phyloP scores from a whole-genome alignment of 2,113 vertebrate species.

The Tyto alba region DNA sequence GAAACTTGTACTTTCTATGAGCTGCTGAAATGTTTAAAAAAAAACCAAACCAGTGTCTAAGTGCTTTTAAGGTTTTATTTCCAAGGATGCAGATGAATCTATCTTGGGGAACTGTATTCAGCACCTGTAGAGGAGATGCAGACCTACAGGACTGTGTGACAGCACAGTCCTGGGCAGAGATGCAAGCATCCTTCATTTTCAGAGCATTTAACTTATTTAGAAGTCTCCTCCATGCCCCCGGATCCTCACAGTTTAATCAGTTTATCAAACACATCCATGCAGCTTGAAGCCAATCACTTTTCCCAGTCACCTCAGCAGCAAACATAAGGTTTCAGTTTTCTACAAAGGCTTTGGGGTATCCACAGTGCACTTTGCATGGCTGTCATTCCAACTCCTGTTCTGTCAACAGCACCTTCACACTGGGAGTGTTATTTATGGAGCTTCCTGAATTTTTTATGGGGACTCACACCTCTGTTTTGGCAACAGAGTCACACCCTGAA shows the following conservation, averaged over 20 bases:
- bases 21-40: background rate
- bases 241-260: background rate
- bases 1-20: background rate
- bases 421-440: constrained; percentile 11
- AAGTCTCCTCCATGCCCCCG: background rate
- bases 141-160: background rate
- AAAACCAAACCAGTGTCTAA: background rate
- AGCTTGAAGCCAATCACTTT: background rate
- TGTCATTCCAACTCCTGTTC: background rate
- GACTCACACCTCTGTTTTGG: constrained; percentile 5
- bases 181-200: background rate
- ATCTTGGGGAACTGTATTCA: background rate
- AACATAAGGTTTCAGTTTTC: background rate
- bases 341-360: background rate
- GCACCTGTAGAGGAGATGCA: background rate
- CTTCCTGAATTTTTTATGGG: constrained; percentile 1
- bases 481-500: constrained; percentile 6
- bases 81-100: background rate
- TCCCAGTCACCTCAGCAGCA: background rate
- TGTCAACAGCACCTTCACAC: background rate
- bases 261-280: background rate
- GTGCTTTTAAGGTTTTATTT: background rate
- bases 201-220: background rate
- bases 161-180: background rate
- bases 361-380: background rate